phyloP scores from a whole-genome alignment of 2,113 vertebrate species.

The Ariopsis seemanni region DNA sequence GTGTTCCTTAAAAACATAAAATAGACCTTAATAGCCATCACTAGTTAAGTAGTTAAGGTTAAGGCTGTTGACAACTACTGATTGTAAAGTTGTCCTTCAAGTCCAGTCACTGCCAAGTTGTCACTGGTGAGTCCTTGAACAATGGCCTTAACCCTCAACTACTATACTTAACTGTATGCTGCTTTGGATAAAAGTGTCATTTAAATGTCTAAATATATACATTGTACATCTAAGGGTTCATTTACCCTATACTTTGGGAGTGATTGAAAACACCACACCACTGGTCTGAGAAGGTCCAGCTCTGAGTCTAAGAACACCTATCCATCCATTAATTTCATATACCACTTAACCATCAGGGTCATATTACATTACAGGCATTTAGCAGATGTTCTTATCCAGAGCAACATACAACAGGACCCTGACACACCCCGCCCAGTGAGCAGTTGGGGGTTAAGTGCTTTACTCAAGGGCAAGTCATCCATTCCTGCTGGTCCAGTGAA shows the following conservation, averaged over 20 bases:
- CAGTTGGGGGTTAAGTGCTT: no score
- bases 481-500: no score
- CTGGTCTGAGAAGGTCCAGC: neutral
- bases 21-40: neutral
- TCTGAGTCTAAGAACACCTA: no score
- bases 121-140: neutral
- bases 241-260: neutral
- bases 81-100: neutral
- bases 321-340: no score
- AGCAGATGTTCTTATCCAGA: no score
- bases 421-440: no score
- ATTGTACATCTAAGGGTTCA: neutral
- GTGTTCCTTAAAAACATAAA: neutral
- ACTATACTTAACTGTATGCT: no score
- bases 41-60: neutral
- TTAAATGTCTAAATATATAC: neutral
- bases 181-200: neutral
- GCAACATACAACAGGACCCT: no score
- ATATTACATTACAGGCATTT: no score
- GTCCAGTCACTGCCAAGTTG: neutral
- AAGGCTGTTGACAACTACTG: neutral
- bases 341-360: no score
- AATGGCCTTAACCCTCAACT: neutral
- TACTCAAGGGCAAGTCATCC: no score
- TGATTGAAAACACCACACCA: neutral